Percentiles rank a stretch among this genome's conserved stretches.
phyloP scores from a whole-genome alignment of 2,113 vertebrate species.

The Chauna torquata region DNA sequence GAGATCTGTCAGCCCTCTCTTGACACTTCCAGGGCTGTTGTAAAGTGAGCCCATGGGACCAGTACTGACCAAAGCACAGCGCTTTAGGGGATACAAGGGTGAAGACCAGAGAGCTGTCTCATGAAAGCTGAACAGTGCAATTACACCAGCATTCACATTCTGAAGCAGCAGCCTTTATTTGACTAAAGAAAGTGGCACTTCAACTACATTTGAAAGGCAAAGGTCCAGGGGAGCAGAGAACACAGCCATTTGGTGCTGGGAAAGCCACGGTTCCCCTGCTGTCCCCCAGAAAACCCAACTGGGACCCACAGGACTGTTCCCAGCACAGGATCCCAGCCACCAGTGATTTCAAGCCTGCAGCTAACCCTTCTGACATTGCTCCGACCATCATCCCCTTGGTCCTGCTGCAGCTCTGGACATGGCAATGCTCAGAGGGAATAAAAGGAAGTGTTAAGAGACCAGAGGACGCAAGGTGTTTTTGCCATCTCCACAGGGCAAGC shows the following conservation, averaged over 20 bases:
- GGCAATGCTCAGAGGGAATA: accelerated
- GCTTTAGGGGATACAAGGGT: neutral
- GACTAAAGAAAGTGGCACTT: neutral
- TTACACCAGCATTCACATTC: neutral
- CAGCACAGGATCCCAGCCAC: no score
- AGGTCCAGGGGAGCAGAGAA: accelerated
- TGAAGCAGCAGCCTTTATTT: neutral
- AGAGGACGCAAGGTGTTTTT: neutral
- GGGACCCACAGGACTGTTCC: neutral
- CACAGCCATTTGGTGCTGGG: neutral
- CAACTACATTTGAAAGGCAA: neutral
- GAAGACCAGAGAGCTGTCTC: neutral
- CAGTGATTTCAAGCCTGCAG: neutral
- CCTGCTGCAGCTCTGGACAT: neutral
- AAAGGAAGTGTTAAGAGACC: neutral
- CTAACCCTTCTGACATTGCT: neutral
- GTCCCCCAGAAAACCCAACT: neutral
- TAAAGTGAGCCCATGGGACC: neutral
- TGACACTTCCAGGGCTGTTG: no score
- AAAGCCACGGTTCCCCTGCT: neutral
- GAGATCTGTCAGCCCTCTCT: neutral
- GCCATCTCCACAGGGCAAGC: neutral
- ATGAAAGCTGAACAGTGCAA: neutral
- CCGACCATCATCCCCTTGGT: accelerated
- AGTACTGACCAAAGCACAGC: neutral